Evolutionary conservation across 2,113 vertebrate species (phyloP).

Genomic region (Synodontis membranacea): DNA sequence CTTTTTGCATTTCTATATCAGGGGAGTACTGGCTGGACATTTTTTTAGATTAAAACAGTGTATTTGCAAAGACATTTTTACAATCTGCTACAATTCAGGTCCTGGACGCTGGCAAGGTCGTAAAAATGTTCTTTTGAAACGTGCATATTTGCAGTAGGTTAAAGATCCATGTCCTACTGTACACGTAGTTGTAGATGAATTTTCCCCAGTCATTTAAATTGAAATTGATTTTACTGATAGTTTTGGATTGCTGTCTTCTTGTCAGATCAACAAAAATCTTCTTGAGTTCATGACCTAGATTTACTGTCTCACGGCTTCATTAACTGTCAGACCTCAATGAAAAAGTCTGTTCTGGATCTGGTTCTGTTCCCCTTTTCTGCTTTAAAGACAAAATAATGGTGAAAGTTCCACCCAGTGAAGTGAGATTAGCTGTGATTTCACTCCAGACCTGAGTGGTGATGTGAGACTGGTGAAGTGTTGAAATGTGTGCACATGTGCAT

Average conservation of each 20-base stretch:
- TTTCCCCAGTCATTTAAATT: neutral
- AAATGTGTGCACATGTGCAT: too few species aligned
- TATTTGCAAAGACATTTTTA: neutral
- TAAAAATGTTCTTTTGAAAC: neutral
- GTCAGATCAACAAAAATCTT: neutral
- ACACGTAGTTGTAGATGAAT: neutral
- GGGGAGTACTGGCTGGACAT: too few species aligned
- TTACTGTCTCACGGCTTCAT: neutral
- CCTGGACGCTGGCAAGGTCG: neutral
- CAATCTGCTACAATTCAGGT: neutral
- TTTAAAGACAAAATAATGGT: too few species aligned
- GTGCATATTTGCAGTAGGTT: neutral
- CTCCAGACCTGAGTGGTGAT: too few species aligned
- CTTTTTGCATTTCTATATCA: neutral
- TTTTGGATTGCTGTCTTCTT: neutral
- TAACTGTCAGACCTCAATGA: neutral
- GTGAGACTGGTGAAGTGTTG: too few species aligned
- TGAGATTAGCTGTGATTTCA: too few species aligned
- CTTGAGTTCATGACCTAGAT: neutral
- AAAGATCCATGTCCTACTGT: neutral
- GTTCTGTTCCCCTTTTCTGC: neutral
- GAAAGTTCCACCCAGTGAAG: too few species aligned
- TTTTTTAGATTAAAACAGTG: neutral
- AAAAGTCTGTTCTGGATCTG: neutral
- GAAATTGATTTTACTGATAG: neutral